phyloP scores from a whole-genome alignment of 2,113 vertebrate species.

The Heterocephalus glaber region DNA sequence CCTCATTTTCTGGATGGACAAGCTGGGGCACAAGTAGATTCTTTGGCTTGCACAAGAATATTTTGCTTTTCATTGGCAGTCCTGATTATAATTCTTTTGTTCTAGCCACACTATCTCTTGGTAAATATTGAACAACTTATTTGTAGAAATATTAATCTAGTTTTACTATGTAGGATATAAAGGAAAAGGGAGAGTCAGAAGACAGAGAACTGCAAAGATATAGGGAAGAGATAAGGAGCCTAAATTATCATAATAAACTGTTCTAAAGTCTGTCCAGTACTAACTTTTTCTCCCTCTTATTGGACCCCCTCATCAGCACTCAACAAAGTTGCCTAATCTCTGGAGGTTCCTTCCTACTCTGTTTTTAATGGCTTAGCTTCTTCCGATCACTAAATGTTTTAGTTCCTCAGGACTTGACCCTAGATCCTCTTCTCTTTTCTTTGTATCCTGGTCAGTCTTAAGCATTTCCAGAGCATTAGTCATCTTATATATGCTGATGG shows the following conservation, averaged over 20 bases:
- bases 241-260: background rate
- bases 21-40: background rate
- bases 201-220: background rate
- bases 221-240: background rate
- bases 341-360: background rate
- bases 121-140: slow-evolving; percentile 15
- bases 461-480: background rate
- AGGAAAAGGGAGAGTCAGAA: background rate
- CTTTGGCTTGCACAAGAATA: background rate
- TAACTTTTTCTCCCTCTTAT: background rate
- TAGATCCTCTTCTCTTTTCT: background rate
- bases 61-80: background rate
- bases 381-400: background rate
- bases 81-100: background rate
- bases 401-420: background rate
- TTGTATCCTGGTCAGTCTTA: background rate
- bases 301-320: background rate
- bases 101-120: background rate
- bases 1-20: slow-evolving; percentile 21
- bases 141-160: background rate
- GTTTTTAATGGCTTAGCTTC: background rate
- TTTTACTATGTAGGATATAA: background rate
- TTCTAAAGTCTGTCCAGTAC: background rate
- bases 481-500: background rate
- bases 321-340: background rate